Evolutionary conservation across 2,888 invertebrate species (phyloP).

Genomic region (Trachelus stipa): DNA sequence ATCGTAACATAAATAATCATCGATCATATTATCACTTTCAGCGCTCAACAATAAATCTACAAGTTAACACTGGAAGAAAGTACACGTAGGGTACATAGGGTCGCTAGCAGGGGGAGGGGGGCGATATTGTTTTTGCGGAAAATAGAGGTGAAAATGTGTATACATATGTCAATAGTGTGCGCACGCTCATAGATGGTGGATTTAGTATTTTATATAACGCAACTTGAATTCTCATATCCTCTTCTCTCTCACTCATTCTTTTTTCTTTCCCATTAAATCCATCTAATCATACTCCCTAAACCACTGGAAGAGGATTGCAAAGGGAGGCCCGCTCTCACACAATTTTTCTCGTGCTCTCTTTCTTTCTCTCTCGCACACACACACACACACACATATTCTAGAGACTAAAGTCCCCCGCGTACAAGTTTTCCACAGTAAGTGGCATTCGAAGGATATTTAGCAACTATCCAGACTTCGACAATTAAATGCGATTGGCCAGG

Average conservation of each 20-base stretch:
- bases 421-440: neutral
- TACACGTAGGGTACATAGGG: conserved; percentile 40
- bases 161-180: neutral
- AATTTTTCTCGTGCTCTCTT: conserved; percentile 17
- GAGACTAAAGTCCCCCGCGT: neutral
- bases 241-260: conserved; percentile 15
- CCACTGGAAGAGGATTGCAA: too few relatives aligned
- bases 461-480: neutral
- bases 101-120: conserved; percentile 10
- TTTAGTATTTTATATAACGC: neutral
- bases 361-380: neutral
- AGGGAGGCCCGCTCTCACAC: conserved; percentile 16
- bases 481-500: neutral
- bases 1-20: conserved; percentile 65
- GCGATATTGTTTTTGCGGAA: neutral
- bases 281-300: conserved; percentile 13
- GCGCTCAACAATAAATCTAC: conserved; percentile 65
- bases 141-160: neutral
- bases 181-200: neutral
- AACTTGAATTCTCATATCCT: neutral
- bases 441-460: neutral
- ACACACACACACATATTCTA: neutral
- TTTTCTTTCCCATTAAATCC: conserved; percentile 21
- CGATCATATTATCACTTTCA: conserved; percentile 65
- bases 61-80: conserved; percentile 65